These are phyloP conservation scores for Acrocera orbiculus DNA, from an alignment of 2,888 invertebrate genomes.

Conservation along the genomic window DNA sequence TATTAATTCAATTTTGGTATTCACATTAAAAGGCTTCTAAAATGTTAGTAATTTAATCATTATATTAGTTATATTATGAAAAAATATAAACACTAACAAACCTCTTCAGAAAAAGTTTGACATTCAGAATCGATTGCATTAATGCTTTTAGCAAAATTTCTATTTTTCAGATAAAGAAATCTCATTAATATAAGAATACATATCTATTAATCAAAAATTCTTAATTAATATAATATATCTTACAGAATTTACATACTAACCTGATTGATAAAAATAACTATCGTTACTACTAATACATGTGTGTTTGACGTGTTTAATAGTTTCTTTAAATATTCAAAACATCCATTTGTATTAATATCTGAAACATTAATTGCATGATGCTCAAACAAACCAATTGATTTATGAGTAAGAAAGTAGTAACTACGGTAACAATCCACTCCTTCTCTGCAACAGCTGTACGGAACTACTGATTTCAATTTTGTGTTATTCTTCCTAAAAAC, in stretches of 20 bases:
- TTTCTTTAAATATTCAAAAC: constrained; percentile 4
- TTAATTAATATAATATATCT: background rate
- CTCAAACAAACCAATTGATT: constrained; percentile 2
- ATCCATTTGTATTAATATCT: constrained; percentile 9
- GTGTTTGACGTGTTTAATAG: too few species aligned
- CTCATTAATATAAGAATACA: constrained; percentile 6
- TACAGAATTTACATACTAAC: background rate
- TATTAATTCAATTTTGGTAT: too few species aligned
- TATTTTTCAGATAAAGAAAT: background rate
- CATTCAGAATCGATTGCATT: constrained; percentile 5
- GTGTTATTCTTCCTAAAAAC: background rate
- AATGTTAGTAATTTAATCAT: too few species aligned
- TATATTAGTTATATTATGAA: too few species aligned
- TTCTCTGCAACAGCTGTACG: constrained; percentile 12
- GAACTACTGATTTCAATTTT: constrained; percentile 8
- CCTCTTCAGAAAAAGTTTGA: constrained; percentile 4
- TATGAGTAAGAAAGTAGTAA: constrained; percentile 1
- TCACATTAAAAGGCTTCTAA: too few species aligned
- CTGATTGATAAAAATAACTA: background rate
- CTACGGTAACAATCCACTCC: constrained; percentile 7
- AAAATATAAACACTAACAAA: too few species aligned
- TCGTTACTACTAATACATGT: too few species aligned
- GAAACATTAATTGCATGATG: constrained; percentile 6
- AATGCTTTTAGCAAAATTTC: background rate
- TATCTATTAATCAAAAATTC: constrained; percentile 3